These are phyloP conservation scores for Wasmannia auropunctata DNA, from an alignment of 1,140 invertebrate species.

Conservation along the genomic window DNA sequence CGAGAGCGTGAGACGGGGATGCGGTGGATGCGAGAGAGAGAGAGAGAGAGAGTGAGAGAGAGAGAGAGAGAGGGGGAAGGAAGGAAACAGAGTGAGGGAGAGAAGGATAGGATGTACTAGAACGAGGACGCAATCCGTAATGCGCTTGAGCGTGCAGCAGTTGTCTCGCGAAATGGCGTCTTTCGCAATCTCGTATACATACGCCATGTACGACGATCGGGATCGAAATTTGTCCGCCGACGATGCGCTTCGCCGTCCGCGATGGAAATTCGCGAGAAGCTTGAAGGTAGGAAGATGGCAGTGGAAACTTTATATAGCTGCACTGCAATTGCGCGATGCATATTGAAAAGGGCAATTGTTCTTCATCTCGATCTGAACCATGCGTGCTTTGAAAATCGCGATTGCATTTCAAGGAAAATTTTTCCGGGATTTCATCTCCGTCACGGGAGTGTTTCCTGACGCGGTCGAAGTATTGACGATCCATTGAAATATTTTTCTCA, in stretches of 20 bases:
- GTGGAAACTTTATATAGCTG: slow-evolving; percentile 48
- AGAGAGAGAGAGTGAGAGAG: slow-evolving; percentile 21
- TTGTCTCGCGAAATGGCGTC: slow-evolving; percentile 77
- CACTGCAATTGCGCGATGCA: slow-evolving; percentile 42
- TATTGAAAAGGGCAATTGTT: slow-evolving; percentile 46
- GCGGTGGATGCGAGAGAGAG: slow-evolving; percentile 25
- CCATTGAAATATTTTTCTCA: not conserved
- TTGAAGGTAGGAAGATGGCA: slow-evolving; percentile 15
- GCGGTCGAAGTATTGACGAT: not conserved
- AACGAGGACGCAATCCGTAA: slow-evolving; percentile 69
- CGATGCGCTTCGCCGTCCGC: slow-evolving; percentile 26
- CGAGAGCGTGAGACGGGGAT: slow-evolving; percentile 58
- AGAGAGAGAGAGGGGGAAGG: slow-evolving; percentile 1
- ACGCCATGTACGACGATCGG: slow-evolving; percentile 72
- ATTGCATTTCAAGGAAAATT: not conserved
- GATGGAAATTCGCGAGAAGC: slow-evolving; percentile 23
- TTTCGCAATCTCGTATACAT: slow-evolving; percentile 81
- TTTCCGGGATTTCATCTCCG: not conserved
- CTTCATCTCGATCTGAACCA: not conserved
- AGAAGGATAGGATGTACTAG: slow-evolving; percentile 38
- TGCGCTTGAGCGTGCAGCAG: slow-evolving; percentile 69
- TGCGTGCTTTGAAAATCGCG: not conserved
- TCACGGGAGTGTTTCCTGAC: not conserved
- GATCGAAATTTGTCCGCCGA: slow-evolving; percentile 71
- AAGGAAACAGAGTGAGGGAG: too few species aligned